A percentile compares a stretch with the other conserved stretches of the same genome.
phyloP scores from a whole-genome alignment of 2,113 vertebrate species.

The Phylloscopus trochilus region DNA sequence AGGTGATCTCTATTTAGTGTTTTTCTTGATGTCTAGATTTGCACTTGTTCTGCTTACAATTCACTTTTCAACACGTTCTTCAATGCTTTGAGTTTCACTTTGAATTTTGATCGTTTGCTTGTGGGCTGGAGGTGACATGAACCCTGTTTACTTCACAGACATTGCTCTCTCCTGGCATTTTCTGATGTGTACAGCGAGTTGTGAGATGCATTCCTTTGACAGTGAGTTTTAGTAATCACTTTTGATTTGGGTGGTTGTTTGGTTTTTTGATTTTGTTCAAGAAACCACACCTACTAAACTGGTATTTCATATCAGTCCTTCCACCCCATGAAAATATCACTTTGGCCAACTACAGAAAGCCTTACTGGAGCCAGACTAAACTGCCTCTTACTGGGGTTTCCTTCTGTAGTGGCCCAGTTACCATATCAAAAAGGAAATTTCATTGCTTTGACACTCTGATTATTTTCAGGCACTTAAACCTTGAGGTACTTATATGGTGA shows the following conservation, averaged over 20 bases:
- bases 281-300: neutral
- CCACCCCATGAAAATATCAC: neutral
- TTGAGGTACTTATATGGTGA: neutral
- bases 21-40: neutral
- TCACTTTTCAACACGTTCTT: neutral
- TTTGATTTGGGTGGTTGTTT: neutral
- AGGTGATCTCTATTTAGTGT: neutral
- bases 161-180: neutral
- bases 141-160: neutral
- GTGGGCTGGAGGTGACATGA: neutral
- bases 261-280: neutral
- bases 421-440: neutral
- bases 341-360: neutral
- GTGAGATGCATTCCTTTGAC: neutral
- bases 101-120: neutral
- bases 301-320: neutral
- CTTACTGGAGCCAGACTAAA: neutral
- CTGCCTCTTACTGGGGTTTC: neutral
- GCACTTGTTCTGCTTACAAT: neutral
- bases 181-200: accelerated
- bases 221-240: neutral
- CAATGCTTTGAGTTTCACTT: neutral
- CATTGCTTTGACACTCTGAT: neutral
- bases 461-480: neutral
- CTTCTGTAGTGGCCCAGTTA: neutral